A percentile compares a stretch with the other conserved stretches of the same genome.
Conservation (phyloP, 2,113 vertebrate species). For the Oreochromis spilurus region DNA sequence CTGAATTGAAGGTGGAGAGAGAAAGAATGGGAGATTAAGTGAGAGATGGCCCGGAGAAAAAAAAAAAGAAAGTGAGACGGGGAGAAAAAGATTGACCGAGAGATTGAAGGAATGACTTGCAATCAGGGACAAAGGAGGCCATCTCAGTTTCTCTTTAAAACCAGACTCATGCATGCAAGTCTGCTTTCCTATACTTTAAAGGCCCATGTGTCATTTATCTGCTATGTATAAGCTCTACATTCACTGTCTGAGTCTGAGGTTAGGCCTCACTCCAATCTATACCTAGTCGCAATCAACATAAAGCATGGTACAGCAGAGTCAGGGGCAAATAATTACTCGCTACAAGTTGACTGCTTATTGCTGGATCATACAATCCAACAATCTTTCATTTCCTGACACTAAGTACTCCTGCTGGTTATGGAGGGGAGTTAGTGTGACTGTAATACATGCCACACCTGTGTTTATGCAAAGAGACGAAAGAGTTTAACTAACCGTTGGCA, state of each 20-base stretch:
- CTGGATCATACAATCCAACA: neutral
- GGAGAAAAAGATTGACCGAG: neutral
- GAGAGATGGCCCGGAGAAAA: constrained; percentile 24
- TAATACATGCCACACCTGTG: neutral
- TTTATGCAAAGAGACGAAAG: neutral
- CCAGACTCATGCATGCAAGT: neutral
- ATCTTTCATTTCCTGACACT: neutral
- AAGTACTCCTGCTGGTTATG: neutral
- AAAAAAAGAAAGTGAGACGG: neutral
- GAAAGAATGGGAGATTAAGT: constrained; percentile 31
- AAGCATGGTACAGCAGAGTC: neutral
- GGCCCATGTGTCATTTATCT: neutral
- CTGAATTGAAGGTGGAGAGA: constrained; percentile 40
- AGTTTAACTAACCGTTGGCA: neutral
- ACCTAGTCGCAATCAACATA: neutral
- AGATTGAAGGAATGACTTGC: constrained; percentile 17
- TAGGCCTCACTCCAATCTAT: neutral
- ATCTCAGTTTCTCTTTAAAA: neutral
- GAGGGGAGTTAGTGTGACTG: neutral
- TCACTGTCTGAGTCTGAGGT: neutral
- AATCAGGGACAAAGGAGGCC: constrained; percentile 15
- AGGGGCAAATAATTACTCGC: neutral
- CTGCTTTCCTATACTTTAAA: neutral
- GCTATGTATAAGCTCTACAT: neutral
- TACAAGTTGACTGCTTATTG: neutral